phyloP scores from a whole-genome alignment of 2,797 vertebrate species.

The Pseudochirops corinnae region DNA sequence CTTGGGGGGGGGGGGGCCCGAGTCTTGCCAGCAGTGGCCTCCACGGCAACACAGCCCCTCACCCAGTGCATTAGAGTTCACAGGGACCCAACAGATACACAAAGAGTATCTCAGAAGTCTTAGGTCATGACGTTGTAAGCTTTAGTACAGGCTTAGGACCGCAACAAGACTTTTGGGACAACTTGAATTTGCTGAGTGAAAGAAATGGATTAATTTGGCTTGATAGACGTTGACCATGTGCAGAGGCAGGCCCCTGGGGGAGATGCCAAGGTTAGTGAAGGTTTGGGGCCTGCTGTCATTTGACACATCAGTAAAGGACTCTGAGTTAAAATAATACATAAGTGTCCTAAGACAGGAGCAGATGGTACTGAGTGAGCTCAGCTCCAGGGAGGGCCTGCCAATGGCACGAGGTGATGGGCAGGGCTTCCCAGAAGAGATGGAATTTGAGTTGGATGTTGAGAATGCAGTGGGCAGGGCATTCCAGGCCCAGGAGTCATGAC shows the following conservation, averaged over 20 bases:
- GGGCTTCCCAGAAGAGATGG: background rate
- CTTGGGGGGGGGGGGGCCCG: background rate
- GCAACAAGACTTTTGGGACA: background rate
- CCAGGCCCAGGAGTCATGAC: background rate
- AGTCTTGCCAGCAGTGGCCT: background rate
- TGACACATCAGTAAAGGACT: background rate
- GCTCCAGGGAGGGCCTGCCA: rapidly evolving
- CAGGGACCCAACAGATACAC: too few species aligned
- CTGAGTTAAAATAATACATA: background rate
- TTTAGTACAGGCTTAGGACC: background rate
- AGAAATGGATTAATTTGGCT: background rate
- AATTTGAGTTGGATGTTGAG: background rate
- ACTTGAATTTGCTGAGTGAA: background rate
- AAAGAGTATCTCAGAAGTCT: background rate
- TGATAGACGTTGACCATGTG: background rate
- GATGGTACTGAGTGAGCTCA: too few species aligned
- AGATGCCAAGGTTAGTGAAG: background rate
- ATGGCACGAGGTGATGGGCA: background rate
- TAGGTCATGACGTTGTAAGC: background rate
- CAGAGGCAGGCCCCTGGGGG: background rate
- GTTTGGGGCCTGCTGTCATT: background rate
- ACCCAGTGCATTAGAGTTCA: background rate
- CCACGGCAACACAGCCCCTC: background rate
- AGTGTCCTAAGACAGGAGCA: background rate
- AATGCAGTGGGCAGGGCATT: background rate